Conservation (phyloP, 64 coral and sea anemone genomes). For the Actinia tenebrosa region DNA sequence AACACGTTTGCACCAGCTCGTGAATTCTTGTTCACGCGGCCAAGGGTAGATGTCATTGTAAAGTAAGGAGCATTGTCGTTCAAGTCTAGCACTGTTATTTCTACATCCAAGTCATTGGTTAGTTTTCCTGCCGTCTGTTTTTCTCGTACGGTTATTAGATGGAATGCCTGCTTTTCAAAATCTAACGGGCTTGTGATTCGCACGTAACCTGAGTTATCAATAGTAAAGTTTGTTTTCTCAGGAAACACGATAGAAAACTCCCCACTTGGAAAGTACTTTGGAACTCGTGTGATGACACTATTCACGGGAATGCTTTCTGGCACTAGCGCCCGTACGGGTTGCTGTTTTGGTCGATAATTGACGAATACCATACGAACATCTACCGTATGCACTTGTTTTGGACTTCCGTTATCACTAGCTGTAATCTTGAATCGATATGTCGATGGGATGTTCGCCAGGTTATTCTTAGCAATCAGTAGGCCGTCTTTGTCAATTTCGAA, state of each 20-base stretch:
- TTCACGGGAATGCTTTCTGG: slow-evolving; percentile 46
- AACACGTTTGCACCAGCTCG: slow-evolving; percentile 59
- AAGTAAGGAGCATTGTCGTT: slow-evolving; percentile 70
- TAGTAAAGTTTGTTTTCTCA: slow-evolving; percentile 60
- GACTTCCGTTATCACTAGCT: slow-evolving; percentile 49
- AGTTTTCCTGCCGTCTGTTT: slow-evolving; percentile 40
- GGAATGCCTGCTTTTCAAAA: slow-evolving; percentile 53
- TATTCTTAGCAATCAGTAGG: slow-evolving; percentile 44
- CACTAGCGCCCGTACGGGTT: slow-evolving; percentile 60
- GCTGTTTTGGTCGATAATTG: slow-evolving; percentile 54
- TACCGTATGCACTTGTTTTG: slow-evolving; percentile 22
- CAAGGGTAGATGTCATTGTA: slow-evolving; percentile 18
- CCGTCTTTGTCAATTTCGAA: slow-evolving; percentile 58
- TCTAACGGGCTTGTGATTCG: slow-evolving; percentile 53
- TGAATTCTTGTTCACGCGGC: slow-evolving; percentile 62
- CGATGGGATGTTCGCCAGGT: slow-evolving; percentile 27
- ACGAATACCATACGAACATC: slow-evolving; percentile 66
- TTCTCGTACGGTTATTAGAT: slow-evolving; percentile 58
- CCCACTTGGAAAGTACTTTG: slow-evolving; percentile 71
- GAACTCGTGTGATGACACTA: slow-evolving; percentile 54
- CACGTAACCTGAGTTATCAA: slow-evolving; percentile 62
- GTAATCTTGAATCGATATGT: slow-evolving; percentile 38
- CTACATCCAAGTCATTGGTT: slow-evolving; percentile 57
- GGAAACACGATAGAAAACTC: slow-evolving; percentile 69
- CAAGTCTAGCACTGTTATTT: slow-evolving; percentile 68